Percentiles rank a stretch among this genome's conserved stretches.
Evolutionary conservation across 2,797 vertebrate species (phyloP).

Genomic region (Sebastes variabilis): DNA sequence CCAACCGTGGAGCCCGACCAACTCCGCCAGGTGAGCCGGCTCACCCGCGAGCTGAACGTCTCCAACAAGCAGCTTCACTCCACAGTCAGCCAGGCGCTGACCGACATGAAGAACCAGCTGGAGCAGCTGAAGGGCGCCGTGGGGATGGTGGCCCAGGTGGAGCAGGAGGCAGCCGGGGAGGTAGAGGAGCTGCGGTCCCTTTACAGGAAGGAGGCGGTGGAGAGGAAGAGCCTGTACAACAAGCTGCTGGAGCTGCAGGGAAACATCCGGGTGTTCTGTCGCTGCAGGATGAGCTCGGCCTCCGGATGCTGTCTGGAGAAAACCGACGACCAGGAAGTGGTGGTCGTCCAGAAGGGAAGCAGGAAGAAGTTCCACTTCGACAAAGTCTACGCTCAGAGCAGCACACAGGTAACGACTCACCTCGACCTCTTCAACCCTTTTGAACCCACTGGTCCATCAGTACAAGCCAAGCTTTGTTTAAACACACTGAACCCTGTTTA

Average conservation of each 20-base stretch:
- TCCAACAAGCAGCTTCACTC: conserved; percentile 69
- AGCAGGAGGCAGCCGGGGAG: conserved; percentile 36
- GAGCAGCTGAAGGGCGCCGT: conserved; percentile 41
- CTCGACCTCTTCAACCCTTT: too few species aligned
- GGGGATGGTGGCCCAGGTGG: conserved; percentile 18
- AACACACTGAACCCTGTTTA: too few species aligned
- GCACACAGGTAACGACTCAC: conserved; percentile 69
- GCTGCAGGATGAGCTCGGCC: conserved; percentile 58
- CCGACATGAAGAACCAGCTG: conserved; percentile 60
- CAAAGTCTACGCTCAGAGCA: conserved; percentile 66
- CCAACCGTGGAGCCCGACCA: conserved; percentile 32
- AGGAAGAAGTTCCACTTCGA: conserved; percentile 77
- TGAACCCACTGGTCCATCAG: too few species aligned
- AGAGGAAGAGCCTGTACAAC: conserved; percentile 74
- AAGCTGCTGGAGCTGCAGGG: conserved; percentile 77
- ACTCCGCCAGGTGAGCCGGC: conserved; percentile 47
- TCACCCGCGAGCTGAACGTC: conserved; percentile 64
- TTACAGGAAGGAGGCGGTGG: conserved; percentile 70
- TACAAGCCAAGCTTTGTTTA: too few species aligned
- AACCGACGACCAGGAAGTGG: conserved; percentile 65
- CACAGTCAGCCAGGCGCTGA: conserved; percentile 37
- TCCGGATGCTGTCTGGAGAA: conserved; percentile 59
- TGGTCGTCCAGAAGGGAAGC: conserved; percentile 57
- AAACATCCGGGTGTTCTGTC: conserved; percentile 77
- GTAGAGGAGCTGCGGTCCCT: conserved; percentile 67